Evolutionary conservation across 2,797 vertebrate genomes (phyloP).

Genomic region (Podarcis lilfordi): DNA sequence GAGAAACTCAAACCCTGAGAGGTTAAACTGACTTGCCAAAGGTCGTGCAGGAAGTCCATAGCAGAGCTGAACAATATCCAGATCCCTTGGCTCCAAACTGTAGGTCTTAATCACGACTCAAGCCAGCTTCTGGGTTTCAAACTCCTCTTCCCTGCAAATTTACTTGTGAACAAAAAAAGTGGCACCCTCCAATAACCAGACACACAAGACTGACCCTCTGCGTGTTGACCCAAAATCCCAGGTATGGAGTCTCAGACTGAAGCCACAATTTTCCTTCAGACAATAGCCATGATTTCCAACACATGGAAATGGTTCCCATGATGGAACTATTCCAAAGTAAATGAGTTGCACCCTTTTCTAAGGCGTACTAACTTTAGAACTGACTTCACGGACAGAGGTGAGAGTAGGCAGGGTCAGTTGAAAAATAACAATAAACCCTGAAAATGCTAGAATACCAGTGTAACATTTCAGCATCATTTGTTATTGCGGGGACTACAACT

Average conservation of each 20-base stretch:
- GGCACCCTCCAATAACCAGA: slow-evolving; percentile 43
- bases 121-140: neutral
- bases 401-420: neutral
- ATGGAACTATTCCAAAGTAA: neutral
- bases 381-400: neutral
- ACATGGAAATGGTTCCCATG: neutral
- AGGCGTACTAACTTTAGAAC: neutral
- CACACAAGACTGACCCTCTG: neutral
- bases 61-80: slow-evolving; percentile 39
- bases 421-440: neutral
- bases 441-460: neutral
- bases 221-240: neutral
- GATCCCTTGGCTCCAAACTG: slow-evolving; percentile 49
- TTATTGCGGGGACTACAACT: neutral
- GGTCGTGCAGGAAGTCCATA: slow-evolving; percentile 48
- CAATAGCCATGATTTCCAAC: slow-evolving; percentile 20
- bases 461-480: neutral
- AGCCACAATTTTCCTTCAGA: slow-evolving; percentile 61
- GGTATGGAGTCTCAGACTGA: neutral
- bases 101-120: slow-evolving; percentile 43
- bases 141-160: slow-evolving; percentile 58
- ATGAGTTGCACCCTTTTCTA: neutral
- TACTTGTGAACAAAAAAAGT: slow-evolving; percentile 63
- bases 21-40: neutral
- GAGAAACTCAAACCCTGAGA: slow-evolving; percentile 22